These are phyloP conservation scores for Jaculus jaculus DNA, from an alignment of 2,113 vertebrate genomes.

Conservation along the genomic window DNA sequence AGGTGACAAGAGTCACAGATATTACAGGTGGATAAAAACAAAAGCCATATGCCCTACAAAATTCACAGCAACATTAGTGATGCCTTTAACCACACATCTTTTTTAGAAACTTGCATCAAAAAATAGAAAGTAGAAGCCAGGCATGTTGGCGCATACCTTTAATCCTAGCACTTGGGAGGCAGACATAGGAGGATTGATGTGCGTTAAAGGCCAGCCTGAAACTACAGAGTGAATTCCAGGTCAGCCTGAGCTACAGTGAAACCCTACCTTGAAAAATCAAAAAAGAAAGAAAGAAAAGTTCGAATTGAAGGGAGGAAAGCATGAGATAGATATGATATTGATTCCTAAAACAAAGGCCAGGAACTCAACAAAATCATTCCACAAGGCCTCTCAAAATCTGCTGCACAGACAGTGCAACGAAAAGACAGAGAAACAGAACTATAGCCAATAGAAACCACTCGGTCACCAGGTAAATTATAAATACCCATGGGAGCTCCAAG, in stretches of 20 bases:
- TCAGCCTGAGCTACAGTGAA: too few relatives aligned
- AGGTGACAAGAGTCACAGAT: not conserved
- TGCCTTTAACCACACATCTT: not conserved
- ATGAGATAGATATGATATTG: not conserved
- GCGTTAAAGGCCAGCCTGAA: too few relatives aligned
- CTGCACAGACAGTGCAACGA: slow-evolving; percentile 5
- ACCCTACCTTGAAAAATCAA: not conserved
- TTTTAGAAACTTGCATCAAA: slow-evolving; percentile 28
- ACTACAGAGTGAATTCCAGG: too few relatives aligned
- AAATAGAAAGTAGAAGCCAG: not conserved
- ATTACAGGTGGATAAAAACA: not conserved
- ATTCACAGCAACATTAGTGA: slow-evolving; percentile 54
- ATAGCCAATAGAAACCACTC: slow-evolving; percentile 13
- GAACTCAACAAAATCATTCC: slow-evolving; percentile 25
- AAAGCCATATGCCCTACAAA: not conserved
- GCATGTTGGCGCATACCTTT: too few relatives aligned
- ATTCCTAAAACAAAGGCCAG: not conserved
- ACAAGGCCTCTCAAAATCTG: not conserved
- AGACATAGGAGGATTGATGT: too few relatives aligned
- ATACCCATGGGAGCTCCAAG: not conserved
- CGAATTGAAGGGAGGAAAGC: not conserved
- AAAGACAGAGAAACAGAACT: slow-evolving; percentile 33
- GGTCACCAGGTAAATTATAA: slow-evolving; percentile 31
- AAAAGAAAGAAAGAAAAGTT: not conserved
- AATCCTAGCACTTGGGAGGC: too few relatives aligned